Evolutionary conservation across 2,113 vertebrate genomes (phyloP).

Genomic region (Syrmaticus mikado): DNA sequence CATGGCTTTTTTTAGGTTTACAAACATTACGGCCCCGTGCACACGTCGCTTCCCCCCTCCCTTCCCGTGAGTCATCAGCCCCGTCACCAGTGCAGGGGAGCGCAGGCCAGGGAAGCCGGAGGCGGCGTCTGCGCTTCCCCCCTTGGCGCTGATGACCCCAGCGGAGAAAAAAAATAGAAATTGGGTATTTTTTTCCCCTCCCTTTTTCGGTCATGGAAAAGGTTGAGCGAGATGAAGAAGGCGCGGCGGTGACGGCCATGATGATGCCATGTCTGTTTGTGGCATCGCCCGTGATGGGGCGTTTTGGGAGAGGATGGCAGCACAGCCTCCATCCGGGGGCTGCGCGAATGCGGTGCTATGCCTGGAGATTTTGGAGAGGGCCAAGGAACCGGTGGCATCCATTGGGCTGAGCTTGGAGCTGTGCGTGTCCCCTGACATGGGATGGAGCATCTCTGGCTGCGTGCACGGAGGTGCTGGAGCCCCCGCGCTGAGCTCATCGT

Average conservation of each 20-base stretch:
- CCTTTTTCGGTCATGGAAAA: not conserved
- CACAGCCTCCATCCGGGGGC: not conserved
- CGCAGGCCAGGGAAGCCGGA: not conserved
- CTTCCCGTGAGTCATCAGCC: constrained; percentile 47
- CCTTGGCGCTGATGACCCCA: not conserved
- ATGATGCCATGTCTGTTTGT: not conserved
- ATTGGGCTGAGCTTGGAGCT: not conserved
- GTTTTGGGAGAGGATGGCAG: not conserved
- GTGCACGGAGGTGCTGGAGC: not conserved
- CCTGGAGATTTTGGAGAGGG: fast-evolving
- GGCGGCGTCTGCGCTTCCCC: not conserved
- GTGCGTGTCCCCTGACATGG: not conserved
- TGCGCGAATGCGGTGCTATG: fast-evolving
- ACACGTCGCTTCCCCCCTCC: not conserved
- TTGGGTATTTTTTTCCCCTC: not conserved
- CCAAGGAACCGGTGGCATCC: no score
- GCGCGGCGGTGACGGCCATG: not conserved
- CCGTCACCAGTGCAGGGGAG: not conserved
- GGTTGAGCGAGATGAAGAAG: not conserved
- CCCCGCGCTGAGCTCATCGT: constrained; percentile 52
- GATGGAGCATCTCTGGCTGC: not conserved
- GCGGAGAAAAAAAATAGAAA: not conserved
- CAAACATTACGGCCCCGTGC: constrained; percentile 47
- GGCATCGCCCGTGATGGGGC: not conserved
- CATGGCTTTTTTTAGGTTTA: constrained; percentile 68